Evolutionary conservation across 2,113 vertebrate genomes (phyloP).

Genomic region (Notiomystis cincta): DNA sequence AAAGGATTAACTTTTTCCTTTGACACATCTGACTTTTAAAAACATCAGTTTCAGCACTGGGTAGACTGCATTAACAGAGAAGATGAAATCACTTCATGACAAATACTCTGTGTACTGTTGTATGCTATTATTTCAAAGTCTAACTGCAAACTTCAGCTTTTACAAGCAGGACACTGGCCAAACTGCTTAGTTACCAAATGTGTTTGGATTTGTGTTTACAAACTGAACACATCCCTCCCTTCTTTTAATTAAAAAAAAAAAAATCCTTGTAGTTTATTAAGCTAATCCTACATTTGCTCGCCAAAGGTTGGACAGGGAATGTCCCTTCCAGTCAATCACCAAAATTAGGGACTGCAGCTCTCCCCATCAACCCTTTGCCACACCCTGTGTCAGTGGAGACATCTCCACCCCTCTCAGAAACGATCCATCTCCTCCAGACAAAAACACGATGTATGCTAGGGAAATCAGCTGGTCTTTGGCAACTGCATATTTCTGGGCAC

Average conservation of each 20-base stretch:
- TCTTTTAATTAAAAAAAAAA: neutral
- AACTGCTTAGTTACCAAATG: constrained; percentile 48
- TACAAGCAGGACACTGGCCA: constrained; percentile 19
- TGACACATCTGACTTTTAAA: neutral
- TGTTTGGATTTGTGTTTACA: constrained; percentile 59
- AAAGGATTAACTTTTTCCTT: neutral
- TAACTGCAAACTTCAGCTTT: constrained; percentile 15
- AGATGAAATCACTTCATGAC: constrained; percentile 40
- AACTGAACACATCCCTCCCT: neutral
- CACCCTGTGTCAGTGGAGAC: neutral
- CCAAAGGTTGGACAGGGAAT: neutral
- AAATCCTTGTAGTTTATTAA: neutral
- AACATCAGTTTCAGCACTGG: neutral
- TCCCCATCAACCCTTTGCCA: neutral
- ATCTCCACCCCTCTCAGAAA: neutral
- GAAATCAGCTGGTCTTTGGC: neutral
- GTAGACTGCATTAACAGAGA: neutral
- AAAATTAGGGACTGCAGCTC: neutral
- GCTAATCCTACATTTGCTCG: neutral
- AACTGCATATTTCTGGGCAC: neutral
- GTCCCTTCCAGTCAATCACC: neutral
- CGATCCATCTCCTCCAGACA: neutral
- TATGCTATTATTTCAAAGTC: constrained; percentile 20
- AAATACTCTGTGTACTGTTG: constrained; percentile 11
- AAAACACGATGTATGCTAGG: neutral